Percentiles rank a stretch among this genome's conserved stretches.
phyloP scores from a whole-genome alignment of 2,888 invertebrate species.

The Andrena bicolor region DNA sequence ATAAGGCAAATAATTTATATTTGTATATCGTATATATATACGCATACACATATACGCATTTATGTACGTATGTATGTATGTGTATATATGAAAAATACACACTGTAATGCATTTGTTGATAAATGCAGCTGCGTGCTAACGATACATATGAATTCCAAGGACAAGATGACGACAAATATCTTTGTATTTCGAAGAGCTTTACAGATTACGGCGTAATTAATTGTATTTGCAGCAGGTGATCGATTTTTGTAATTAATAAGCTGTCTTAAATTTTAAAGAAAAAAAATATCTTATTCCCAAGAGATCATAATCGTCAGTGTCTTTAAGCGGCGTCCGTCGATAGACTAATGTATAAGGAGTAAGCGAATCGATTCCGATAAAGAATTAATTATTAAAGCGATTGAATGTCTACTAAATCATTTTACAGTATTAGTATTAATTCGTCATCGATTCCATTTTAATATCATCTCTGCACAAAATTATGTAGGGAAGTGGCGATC shows the following conservation, averaged over 20 bases:
- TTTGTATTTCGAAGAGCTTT: slow-evolving; percentile 57
- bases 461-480: slow-evolving; percentile 51
- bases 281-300: slow-evolving; percentile 23
- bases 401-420: slow-evolving; percentile 33
- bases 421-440: slow-evolving; percentile 52
- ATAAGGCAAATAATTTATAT: slow-evolving; percentile 75
- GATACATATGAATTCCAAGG: slow-evolving; percentile 38
- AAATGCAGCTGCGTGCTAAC: slow-evolving; percentile 38
- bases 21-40: slow-evolving; percentile 60
- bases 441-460: slow-evolving; percentile 38
- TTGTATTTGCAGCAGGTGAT: slow-evolving; percentile 49
- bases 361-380: slow-evolving; percentile 27
- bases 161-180: slow-evolving; percentile 25
- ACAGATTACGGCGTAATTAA: slow-evolving; percentile 60
- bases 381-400: slow-evolving; percentile 21
- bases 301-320: slow-evolving; percentile 42
- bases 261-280: slow-evolving; percentile 27
- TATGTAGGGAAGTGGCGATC: slow-evolving; percentile 20
- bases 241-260: slow-evolving; percentile 48
- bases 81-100: slow-evolving; percentile 16
- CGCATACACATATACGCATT: no score
- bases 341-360: slow-evolving; percentile 26
- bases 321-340: slow-evolving; percentile 51
- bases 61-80: slow-evolving; percentile 1
- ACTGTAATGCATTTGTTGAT: slow-evolving; percentile 44